Conservation (phyloP, 1,140 invertebrate genomes). For the Holcopasites calliopsidis region DNA sequence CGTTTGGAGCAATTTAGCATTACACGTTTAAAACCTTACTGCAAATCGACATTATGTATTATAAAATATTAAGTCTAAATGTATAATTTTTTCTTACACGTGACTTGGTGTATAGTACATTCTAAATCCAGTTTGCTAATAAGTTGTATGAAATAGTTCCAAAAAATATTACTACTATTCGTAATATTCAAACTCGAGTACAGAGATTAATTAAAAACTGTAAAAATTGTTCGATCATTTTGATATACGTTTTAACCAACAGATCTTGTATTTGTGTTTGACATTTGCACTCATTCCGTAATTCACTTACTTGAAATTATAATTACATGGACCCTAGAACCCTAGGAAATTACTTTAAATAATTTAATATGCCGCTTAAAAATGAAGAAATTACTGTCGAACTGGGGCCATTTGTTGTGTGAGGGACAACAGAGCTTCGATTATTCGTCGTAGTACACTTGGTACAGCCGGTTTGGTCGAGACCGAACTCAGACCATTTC, state of each 20-base stretch:
- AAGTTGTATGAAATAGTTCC: constrained; percentile 24
- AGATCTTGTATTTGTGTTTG: constrained; percentile 35
- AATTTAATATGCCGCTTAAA: constrained; percentile 19
- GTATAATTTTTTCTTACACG: no score
- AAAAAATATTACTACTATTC: constrained; percentile 5
- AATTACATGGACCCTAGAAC: constrained; percentile 57
- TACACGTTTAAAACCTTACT: constrained; percentile 11
- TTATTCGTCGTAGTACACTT: constrained; percentile 67
- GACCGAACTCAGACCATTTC: constrained; percentile 60
- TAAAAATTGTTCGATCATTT: constrained; percentile 17
- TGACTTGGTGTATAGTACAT: constrained; percentile 5
- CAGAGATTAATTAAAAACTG: constrained; percentile 26
- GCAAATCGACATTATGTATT: background rate
- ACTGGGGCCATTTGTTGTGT: constrained; percentile 73
- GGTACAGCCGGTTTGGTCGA: constrained; percentile 69
- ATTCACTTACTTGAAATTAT: constrained; percentile 39
- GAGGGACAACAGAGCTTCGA: constrained; percentile 67
- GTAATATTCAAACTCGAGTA: constrained; percentile 7
- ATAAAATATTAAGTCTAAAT: constrained; percentile 21
- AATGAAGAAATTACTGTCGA: constrained; percentile 61
- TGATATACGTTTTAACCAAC: constrained; percentile 24
- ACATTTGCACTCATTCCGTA: constrained; percentile 43
- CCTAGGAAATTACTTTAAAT: constrained; percentile 49
- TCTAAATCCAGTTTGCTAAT: constrained; percentile 9
- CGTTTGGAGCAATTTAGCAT: constrained; percentile 3